A percentile compares a stretch with the other conserved stretches of the same genome.
Evolutionary conservation across 1,140 invertebrate genomes (phyloP).

Genomic region (Aleiodes sp.): DNA sequence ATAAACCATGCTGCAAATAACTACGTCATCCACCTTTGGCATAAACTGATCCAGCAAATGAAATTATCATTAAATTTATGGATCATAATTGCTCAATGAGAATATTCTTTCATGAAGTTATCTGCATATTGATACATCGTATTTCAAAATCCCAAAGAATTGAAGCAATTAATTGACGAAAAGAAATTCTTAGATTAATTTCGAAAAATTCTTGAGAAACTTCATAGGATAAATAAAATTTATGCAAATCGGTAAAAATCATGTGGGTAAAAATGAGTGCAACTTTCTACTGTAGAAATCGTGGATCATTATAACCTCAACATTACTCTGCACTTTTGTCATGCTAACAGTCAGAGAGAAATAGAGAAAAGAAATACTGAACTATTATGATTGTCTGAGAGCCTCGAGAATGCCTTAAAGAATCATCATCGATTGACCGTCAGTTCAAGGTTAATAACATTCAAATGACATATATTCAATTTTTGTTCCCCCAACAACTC

Average conservation of each 20-base stretch:
- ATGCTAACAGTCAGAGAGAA: background rate
- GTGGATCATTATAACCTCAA: slow-evolving; percentile 19
- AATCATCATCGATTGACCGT: slow-evolving; percentile 10
- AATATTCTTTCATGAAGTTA: too few relatives aligned
- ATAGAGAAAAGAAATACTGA: background rate
- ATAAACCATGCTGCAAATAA: too few relatives aligned
- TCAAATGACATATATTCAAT: slow-evolving; percentile 2
- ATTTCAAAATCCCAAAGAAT: too few relatives aligned
- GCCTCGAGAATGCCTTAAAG: background rate
- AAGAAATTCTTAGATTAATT: too few relatives aligned
- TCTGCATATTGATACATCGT: too few relatives aligned
- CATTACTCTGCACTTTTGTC: slow-evolving; percentile 32
- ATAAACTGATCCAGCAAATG: too few relatives aligned
- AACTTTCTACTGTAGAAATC: background rate
- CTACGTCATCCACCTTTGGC: too few relatives aligned
- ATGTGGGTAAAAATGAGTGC: background rate
- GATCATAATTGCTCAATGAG: too few relatives aligned
- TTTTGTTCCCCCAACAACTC: too few relatives aligned
- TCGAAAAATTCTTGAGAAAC: too few relatives aligned
- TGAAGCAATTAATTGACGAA: too few relatives aligned
- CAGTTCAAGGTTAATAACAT: slow-evolving; percentile 5
- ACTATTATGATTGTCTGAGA: background rate
- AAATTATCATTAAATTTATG: too few relatives aligned
- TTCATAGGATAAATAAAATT: slow-evolving; percentile 4
- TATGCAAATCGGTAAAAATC: background rate